Conservation (phyloP, 2,888 invertebrate genomes). For the Tortrix viridana region DNA sequence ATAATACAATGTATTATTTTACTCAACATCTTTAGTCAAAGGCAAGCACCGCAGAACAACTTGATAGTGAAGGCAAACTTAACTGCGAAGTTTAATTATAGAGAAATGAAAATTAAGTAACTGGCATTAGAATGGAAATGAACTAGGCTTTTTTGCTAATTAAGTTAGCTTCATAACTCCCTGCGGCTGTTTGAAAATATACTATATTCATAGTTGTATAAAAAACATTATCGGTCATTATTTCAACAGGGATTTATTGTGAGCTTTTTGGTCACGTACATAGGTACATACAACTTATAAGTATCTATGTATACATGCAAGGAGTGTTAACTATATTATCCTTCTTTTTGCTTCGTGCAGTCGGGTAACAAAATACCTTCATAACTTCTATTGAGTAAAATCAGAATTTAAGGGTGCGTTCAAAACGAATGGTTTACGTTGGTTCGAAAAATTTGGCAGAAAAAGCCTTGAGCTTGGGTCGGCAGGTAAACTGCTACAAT, state of each 20-base stretch:
- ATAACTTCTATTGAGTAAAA: too few relatives aligned
- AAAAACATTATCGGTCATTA: too few relatives aligned
- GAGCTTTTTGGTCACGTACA: too few relatives aligned
- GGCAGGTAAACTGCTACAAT: slow-evolving; percentile 24
- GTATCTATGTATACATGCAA: too few relatives aligned
- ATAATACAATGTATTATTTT: too few relatives aligned
- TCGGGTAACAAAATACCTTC: too few relatives aligned
- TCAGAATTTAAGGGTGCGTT: slow-evolving; percentile 3
- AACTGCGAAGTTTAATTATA: slow-evolving; percentile 6
- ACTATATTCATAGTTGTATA: background rate
- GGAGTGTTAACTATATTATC: too few relatives aligned
- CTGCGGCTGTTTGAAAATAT: background rate
- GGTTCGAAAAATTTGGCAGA: slow-evolving; percentile 9
- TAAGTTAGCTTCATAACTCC: slow-evolving; percentile 8
- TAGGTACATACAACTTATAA: too few relatives aligned
- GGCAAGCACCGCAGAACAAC: slow-evolving; percentile 6
- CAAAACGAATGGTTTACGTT: background rate
- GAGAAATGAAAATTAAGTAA: slow-evolving; percentile 16
- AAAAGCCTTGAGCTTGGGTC: slow-evolving; percentile 22
- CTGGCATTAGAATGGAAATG: slow-evolving; percentile 30
- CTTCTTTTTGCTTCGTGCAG: too few relatives aligned
- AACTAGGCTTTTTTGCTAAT: slow-evolving; percentile 33
- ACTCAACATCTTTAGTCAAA: background rate
- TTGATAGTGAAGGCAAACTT: slow-evolving; percentile 14
- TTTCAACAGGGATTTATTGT: too few relatives aligned